Conservation (phyloP, 2,888 invertebrate genomes). For the Torymus auratus region DNA sequence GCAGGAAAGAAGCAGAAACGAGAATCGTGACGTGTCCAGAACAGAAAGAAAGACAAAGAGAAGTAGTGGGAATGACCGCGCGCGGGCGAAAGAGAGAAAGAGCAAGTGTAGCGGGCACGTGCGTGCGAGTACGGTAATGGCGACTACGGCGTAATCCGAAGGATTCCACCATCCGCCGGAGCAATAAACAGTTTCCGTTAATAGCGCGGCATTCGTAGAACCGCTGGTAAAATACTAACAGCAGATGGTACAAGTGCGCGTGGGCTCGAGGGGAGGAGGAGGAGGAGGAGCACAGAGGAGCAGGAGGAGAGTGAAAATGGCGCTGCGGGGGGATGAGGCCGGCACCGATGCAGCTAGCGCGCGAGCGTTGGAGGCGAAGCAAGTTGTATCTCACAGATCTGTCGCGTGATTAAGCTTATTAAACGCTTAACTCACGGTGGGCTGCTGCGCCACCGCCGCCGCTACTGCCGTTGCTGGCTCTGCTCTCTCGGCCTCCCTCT, state of each 20-base stretch:
- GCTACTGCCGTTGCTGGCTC: conserved; percentile 55
- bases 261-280: conserved; percentile 33
- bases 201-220: conserved; percentile 66
- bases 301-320: conserved; percentile 57
- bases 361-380: conserved; percentile 72
- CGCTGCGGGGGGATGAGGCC: conserved; percentile 60
- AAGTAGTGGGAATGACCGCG: neutral
- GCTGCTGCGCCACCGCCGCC: conserved; percentile 56
- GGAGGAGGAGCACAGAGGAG: conserved; percentile 50
- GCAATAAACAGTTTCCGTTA: conserved; percentile 75
- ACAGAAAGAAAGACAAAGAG: neutral
- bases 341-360: conserved; percentile 60
- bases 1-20: too few species aligned
- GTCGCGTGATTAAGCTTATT: conserved; percentile 77
- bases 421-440: conserved; percentile 76
- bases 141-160: conserved; percentile 64
- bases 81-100: neutral
- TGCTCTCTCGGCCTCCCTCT: conserved; percentile 62
- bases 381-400: conserved; percentile 77
- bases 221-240: conserved; percentile 76
- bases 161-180: conserved; percentile 67
- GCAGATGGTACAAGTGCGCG: conserved; percentile 73
- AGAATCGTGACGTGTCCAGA: neutral
- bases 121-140: conserved; percentile 49
- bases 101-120: neutral